Evolutionary conservation across 1,140 invertebrate species (phyloP), one percentile per base, ranked within the genome.

Genomic region (Zophobas morio): DNA sequence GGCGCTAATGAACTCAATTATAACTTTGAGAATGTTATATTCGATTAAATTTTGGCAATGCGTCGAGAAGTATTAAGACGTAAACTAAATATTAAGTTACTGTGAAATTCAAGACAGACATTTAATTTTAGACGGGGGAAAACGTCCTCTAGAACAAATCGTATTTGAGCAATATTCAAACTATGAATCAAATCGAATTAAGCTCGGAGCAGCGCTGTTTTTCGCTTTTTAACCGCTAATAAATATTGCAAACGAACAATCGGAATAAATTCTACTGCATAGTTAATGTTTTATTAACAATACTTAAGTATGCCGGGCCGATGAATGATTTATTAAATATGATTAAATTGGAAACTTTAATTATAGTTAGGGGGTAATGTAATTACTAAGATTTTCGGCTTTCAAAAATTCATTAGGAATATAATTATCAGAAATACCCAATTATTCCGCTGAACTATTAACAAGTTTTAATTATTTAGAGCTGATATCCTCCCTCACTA

Each of bases 11-110:
- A 63, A 78, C 63, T 63, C 54, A 78, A 78, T 74, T 74, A 75
- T 75, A 78, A 78, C 57, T 78, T 78, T 74, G 35, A 78, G 54
- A 78, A 78, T 78, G 79, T 74, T 74, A 42, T 74, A 74, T 74
- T 74, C 72, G 72, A 74, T 74, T 74, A 74, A 74, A 74, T 74
- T 74, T 74, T 74, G 72, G 72, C 72, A 74, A 57, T 74, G 72
- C 72, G 72, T 74, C 72, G 51, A 57, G 72, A 57, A 57, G 72
- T 56, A 56, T 74, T 74, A 74, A 54, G 72, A 74, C 72, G 51
- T 74, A 57, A 57, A 57, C 72, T 74, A 74, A 74, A 74, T 74
- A 74, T 74, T 74, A 57, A 74, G 72, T 74, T 74, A 74, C 60
- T 66, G 71, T 74, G 72, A 74, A 74, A 74, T 74, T 74, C 72